Percentiles rank a stretch among this genome's conserved stretches.
Conservation (phyloP, 2,113 vertebrate species). For the Probosciger aterrimus region DNA sequence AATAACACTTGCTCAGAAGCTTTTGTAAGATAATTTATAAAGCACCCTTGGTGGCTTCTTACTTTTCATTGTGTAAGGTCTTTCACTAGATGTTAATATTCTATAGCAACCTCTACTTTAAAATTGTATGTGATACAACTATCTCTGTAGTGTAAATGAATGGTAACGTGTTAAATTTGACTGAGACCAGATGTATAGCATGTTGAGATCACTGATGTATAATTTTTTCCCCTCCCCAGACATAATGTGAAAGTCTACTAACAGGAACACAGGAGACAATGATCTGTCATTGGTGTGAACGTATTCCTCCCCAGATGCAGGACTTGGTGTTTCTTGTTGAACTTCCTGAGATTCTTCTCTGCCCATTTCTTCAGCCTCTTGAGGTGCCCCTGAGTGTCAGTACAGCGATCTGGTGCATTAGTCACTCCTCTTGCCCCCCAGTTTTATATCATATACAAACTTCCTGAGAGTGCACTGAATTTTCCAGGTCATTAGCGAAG, state of each 20-base stretch:
- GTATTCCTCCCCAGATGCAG: not conserved
- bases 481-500: not conserved
- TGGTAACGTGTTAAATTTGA: not conserved
- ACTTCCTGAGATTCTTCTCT: not conserved
- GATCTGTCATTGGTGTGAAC: not conserved
- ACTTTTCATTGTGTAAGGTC: not conserved
- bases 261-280: not conserved
- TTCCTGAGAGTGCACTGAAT: not conserved
- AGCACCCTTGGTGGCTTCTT: not conserved
- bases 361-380: not conserved
- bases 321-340: not conserved
- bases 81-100: not conserved
- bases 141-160: not conserved
- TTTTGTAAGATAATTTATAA: not conserved
- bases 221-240: not conserved
- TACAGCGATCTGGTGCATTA: not conserved
- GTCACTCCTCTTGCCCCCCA: fast-evolving
- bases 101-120: not conserved
- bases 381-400: not conserved
- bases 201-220: not conserved
- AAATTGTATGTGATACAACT: not conserved
- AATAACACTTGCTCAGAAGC: not conserved
- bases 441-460: not conserved
- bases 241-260: not conserved
- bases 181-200: not conserved